Evolutionary conservation across 2,888 invertebrate genomes (phyloP).

Genomic region (Antheraea yamamai): DNA sequence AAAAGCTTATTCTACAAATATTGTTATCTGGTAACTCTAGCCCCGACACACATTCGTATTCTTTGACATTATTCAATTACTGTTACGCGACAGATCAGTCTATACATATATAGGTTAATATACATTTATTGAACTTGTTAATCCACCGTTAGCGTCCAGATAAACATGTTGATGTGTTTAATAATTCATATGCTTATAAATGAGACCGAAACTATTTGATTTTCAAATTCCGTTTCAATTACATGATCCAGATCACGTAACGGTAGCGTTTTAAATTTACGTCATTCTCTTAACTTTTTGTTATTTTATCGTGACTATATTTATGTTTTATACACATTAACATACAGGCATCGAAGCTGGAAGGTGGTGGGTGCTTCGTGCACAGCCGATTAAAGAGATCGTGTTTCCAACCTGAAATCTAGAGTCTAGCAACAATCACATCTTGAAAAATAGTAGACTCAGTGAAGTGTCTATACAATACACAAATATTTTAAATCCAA

Average conservation of each 20-base stretch:
- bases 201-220: constrained; percentile 20
- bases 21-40: too few species aligned
- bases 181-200: constrained; percentile 12
- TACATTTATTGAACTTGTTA: constrained; percentile 3
- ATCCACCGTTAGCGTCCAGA: constrained; percentile 24
- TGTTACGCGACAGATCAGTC: neutral
- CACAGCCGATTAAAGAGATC: too few species aligned
- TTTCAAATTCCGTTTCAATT: constrained; percentile 16
- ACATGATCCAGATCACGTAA: constrained; percentile 14
- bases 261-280: constrained; percentile 24
- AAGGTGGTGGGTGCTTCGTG: too few species aligned
- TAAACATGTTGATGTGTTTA: constrained; percentile 12
- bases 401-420: too few species aligned
- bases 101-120: neutral
- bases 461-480: too few species aligned
- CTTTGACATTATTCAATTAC: neutral
- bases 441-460: too few species aligned
- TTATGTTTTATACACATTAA: too few species aligned
- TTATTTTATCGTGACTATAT: neutral
- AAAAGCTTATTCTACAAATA: too few species aligned
- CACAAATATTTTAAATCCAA: too few species aligned
- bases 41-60: neutral
- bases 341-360: too few species aligned
- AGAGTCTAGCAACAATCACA: too few species aligned
- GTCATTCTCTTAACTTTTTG: neutral